These are phyloP conservation scores for Drosophila pseudotalamancana DNA, from an alignment of 2,888 invertebrate species.

Conservation along the genomic window DNA sequence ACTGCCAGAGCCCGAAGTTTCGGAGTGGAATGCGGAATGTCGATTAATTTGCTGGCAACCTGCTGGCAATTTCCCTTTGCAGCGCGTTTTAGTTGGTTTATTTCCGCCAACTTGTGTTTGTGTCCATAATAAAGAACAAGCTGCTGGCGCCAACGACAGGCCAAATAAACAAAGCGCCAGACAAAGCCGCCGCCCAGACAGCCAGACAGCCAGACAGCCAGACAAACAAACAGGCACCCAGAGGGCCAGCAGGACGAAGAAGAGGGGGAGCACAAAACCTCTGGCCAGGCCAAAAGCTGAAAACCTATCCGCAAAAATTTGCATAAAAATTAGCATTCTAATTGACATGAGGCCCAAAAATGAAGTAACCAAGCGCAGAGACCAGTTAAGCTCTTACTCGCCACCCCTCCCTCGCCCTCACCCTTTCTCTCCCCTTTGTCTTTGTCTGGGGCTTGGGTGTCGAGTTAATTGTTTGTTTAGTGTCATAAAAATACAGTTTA, in stretches of 20 bases:
- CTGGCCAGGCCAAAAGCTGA: slow-evolving; percentile 9
- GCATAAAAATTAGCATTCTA: slow-evolving; percentile 79
- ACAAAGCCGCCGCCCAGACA: slow-evolving; percentile 25
- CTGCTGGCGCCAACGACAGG: slow-evolving; percentile 45
- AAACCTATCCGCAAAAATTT: slow-evolving; percentile 70
- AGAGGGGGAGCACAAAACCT: too few species aligned
- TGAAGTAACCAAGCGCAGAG: slow-evolving; percentile 53
- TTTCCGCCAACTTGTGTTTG: slow-evolving; percentile 63
- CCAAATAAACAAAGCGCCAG: slow-evolving; percentile 55
- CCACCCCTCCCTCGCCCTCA: neutral
- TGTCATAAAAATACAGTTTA: slow-evolving; percentile 76
- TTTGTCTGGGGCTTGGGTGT: slow-evolving; percentile 36
- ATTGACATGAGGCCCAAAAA: slow-evolving; percentile 71
- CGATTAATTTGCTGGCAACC: slow-evolving; percentile 63
- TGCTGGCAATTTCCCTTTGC: slow-evolving; percentile 68
- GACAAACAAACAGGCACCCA: neutral
- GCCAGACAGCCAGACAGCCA: neutral
- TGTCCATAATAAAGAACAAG: slow-evolving; percentile 55
- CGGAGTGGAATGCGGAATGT: slow-evolving; percentile 44
- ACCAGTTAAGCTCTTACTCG: slow-evolving; percentile 8
- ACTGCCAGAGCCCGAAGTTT: slow-evolving; percentile 12
- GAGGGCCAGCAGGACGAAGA: neutral
- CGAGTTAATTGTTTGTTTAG: slow-evolving; percentile 76
- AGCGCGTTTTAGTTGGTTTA: slow-evolving; percentile 61
- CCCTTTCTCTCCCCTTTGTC: neutral